Conservation (phyloP, 1,140 invertebrate genomes). For the Drosophila sechellia region DNA sequence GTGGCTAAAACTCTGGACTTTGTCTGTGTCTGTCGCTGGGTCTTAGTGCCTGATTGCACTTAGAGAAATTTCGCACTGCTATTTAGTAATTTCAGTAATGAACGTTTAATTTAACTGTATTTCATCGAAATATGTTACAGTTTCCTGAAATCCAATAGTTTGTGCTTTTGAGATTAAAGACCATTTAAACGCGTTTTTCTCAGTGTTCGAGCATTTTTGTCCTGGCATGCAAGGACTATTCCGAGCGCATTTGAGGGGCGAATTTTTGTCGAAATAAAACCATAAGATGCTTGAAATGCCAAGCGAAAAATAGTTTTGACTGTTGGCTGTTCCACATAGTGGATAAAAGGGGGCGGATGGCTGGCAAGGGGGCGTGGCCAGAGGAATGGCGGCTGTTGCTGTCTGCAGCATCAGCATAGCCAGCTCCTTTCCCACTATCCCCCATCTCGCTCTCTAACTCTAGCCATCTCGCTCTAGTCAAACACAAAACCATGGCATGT, state of each 20-base stretch:
- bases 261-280: conserved; percentile 81
- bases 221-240: conserved; percentile 71
- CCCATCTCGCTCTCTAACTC: neutral
- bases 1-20: conserved; percentile 38
- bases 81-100: neutral
- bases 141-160: too few species aligned
- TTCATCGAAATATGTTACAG: too few species aligned
- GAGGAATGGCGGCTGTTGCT: conserved; percentile 37
- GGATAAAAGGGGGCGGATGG: neutral
- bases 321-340: conserved; percentile 42
- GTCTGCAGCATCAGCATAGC: conserved; percentile 43
- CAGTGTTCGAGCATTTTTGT: conserved; percentile 20
- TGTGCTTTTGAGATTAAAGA: too few species aligned
- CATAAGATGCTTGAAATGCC: conserved; percentile 81
- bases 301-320: conserved; percentile 82
- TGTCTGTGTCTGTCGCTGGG: conserved; percentile 16
- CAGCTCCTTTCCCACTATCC: neutral
- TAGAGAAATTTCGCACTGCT: neutral
- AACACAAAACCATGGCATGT: conserved; percentile 78
- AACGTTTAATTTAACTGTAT: too few species aligned
- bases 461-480: conserved; percentile 51
- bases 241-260: conserved; percentile 69
- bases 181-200: neutral
- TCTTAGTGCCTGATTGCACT: neutral
- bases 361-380: neutral